Conservation (phyloP, 2,888 invertebrate species). For the Mantis religiosa region DNA sequence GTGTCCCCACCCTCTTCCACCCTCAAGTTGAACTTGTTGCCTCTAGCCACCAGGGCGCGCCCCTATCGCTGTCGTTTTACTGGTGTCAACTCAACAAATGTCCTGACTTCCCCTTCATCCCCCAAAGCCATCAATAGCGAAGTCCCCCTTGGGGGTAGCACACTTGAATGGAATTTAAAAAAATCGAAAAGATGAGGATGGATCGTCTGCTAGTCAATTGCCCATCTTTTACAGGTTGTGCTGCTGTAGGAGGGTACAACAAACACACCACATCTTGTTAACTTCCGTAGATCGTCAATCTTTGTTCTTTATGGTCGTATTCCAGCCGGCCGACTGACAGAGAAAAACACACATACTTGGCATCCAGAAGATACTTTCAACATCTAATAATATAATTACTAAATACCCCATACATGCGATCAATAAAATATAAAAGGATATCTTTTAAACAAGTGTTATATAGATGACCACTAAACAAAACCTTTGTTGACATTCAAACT, state of each 20-base stretch:
- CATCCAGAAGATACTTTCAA: too few species aligned
- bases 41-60: constrained; percentile 17
- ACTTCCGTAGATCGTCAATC: too few species aligned
- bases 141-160: neutral
- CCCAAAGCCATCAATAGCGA: constrained; percentile 20
- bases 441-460: too few species aligned
- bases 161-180: constrained; percentile 25
- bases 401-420: too few species aligned
- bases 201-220: neutral
- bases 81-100: constrained; percentile 25
- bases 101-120: constrained; percentile 8
- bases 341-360: too few species aligned
- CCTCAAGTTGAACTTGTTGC: constrained; percentile 25
- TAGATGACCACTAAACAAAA: too few species aligned
- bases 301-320: too few species aligned
- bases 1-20: constrained; percentile 7
- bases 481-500: too few species aligned
- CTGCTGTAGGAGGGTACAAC: neutral
- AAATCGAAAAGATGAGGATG: constrained; percentile 13
- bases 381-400: too few species aligned
- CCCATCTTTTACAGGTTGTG: neutral
- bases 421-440: too few species aligned
- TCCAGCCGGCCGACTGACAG: too few species aligned
- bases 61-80: constrained; percentile 24
- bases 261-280: too few species aligned